Evolutionary conservation across 2,797 vertebrate species (phyloP).

Genomic region (Phataginus tetradactyla): DNA sequence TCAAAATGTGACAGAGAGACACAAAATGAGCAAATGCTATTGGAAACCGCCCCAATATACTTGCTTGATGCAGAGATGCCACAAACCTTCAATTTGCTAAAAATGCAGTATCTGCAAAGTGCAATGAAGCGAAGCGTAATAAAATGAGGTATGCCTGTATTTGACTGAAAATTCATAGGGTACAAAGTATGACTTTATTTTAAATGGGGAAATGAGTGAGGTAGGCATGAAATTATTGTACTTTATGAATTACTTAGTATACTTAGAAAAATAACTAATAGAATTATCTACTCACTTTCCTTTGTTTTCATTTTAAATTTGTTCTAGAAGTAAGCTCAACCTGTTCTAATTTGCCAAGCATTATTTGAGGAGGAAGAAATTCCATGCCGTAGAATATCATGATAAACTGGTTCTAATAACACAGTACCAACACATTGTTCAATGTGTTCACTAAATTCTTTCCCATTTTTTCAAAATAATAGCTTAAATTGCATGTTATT

Average conservation of each 20-base stretch:
- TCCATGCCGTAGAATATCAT: constrained; percentile 49
- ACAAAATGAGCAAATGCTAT: too few relatives aligned
- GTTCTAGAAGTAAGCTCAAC: constrained; percentile 43
- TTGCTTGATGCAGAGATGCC: too few relatives aligned
- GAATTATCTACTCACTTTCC: constrained; percentile 25
- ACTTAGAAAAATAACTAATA: constrained; percentile 49
- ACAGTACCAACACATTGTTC: constrained; percentile 58
- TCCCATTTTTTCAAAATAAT: constrained; percentile 74
- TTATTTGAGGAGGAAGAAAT: constrained; percentile 69
- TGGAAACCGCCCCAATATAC: too few relatives aligned
- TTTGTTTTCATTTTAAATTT: constrained; percentile 58
- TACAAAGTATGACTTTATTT: constrained; percentile 17
- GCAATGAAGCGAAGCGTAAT: too few relatives aligned
- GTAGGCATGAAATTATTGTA: constrained; percentile 46
- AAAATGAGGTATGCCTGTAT: too few relatives aligned
- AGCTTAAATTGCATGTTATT: constrained; percentile 84
- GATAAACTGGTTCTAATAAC: constrained; percentile 42
- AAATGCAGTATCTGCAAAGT: too few relatives aligned
- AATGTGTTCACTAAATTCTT: constrained; percentile 76
- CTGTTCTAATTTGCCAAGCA: constrained; percentile 66
- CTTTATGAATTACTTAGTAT: constrained; percentile 55
- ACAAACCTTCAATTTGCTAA: too few relatives aligned
- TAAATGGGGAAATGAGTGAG: constrained; percentile 27
- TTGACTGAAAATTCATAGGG: not conserved
- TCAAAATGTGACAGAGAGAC: too few relatives aligned